Conservation (phyloP, 2,113 vertebrate genomes). For the Heterotis niloticus region DNA sequence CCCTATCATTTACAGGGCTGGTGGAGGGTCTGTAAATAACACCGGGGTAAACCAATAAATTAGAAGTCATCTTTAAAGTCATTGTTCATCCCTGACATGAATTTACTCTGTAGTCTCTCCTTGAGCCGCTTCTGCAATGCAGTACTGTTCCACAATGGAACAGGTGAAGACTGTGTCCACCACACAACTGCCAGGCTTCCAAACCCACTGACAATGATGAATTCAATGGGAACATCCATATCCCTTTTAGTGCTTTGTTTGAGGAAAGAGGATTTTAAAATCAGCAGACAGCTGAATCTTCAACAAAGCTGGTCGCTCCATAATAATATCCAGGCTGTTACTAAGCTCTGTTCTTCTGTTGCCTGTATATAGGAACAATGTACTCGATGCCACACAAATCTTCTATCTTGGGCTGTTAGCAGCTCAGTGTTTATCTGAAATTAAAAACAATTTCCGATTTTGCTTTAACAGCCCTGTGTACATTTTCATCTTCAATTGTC, state of each 20-base stretch:
- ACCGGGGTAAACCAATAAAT: slow-evolving; percentile 47
- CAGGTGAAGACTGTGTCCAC: no score
- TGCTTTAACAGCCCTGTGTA: no score
- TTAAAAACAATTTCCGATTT: no score
- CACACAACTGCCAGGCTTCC: neutral
- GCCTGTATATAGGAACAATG: no score
- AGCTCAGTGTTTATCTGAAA: no score
- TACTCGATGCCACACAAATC: no score
- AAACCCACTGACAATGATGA: no score
- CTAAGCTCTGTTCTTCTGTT: no score
- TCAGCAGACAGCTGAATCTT: neutral
- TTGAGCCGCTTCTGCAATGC: neutral
- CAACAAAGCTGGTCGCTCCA: neutral
- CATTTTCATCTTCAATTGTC: no score
- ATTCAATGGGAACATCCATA: neutral
- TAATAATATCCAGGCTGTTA: no score
- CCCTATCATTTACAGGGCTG: slow-evolving; percentile 45
- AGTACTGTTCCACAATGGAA: neutral
- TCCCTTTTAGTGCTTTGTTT: neutral
- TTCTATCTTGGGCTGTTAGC: no score
- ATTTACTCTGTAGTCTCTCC: no score
- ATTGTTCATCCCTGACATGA: slow-evolving; percentile 47
- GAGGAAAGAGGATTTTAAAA: neutral
- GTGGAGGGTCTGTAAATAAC: slow-evolving; percentile 13
- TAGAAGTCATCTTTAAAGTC: slow-evolving; percentile 54